phyloP scores from a whole-genome alignment of 2,797 vertebrate species.

The Astyanax mexicanus region DNA sequence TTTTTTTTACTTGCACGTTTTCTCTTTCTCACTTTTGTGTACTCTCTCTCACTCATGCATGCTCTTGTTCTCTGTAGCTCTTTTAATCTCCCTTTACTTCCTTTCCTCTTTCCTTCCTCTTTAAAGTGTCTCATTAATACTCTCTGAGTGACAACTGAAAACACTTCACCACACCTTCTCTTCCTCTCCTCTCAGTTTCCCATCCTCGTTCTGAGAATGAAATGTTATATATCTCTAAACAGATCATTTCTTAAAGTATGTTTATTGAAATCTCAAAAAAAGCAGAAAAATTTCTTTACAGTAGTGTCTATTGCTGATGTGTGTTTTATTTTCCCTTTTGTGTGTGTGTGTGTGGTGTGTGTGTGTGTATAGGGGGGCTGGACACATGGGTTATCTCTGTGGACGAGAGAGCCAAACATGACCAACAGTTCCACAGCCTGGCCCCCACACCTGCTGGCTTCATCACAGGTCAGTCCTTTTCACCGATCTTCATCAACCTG shows the following conservation, averaged over 20 bases:
- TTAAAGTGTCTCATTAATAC: not conserved
- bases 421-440: slow-evolving; percentile 97
- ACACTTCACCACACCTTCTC: not conserved
- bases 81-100: not conserved
- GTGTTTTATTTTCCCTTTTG: slow-evolving; percentile 33
- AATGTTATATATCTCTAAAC: too few species aligned
- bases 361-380: slow-evolving; percentile 82
- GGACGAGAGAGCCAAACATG: slow-evolving; percentile 96
- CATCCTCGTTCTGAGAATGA: not conserved
- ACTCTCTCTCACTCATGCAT: too few species aligned
- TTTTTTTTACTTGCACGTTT: too few species aligned
- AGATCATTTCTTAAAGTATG: too few species aligned
- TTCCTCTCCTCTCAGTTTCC: not conserved
- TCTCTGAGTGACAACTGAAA: not conserved
- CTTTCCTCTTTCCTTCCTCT: not conserved
- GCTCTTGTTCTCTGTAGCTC: too few species aligned
- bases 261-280: not conserved
- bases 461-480: slow-evolving; percentile 88
- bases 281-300: too few species aligned
- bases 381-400: slow-evolving; percentile 95
- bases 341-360: too few species aligned
- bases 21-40: too few species aligned
- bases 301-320: not conserved
- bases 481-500: not conserved
- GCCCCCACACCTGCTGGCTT: slow-evolving; percentile 89